These are phyloP conservation scores for Lucilia sericata DNA, from an alignment of 1,140 invertebrate genomes.

Conservation along the genomic window DNA sequence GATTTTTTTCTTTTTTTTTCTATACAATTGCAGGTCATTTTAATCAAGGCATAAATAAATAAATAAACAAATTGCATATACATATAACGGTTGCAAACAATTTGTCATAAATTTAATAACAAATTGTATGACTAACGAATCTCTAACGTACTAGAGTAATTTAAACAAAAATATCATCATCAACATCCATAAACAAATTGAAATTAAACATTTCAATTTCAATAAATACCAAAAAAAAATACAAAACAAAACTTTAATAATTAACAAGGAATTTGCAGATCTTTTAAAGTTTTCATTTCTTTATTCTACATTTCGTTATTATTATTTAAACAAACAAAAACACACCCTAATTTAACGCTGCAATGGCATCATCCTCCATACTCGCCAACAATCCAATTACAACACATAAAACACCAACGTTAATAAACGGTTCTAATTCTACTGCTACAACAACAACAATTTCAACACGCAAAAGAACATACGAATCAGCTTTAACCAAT, in stretches of 20 bases:
- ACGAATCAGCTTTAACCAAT: conserved; percentile 60
- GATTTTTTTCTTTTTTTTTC: neutral
- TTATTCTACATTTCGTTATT: conserved; percentile 18
- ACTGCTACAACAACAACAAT: conserved; percentile 48
- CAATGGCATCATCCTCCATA: conserved; percentile 66
- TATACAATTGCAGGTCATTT: conserved; percentile 8
- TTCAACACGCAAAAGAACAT: conserved; percentile 61
- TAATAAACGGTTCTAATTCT: conserved; percentile 43
- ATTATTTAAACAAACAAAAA: neutral
- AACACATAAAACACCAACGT: conserved; percentile 50
- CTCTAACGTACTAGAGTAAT: conserved; percentile 5
- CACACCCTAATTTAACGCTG: conserved; percentile 27
- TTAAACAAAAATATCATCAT: neutral
- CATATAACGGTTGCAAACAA: neutral
- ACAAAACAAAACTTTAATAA: neutral
- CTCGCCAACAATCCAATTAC: conserved; percentile 64
- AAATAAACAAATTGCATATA: neutral
- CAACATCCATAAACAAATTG: conserved; percentile 3
- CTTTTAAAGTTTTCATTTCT: conserved; percentile 11
- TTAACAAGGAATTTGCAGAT: neutral
- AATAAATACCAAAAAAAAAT: neutral
- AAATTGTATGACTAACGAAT: conserved; percentile 5
- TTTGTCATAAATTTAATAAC: neutral
- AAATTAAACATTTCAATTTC: conserved; percentile 20
- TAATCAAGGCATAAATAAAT: neutral